phyloP scores from a whole-genome alignment of 2,797 vertebrate genomes.

The Numenius phaeopus region DNA sequence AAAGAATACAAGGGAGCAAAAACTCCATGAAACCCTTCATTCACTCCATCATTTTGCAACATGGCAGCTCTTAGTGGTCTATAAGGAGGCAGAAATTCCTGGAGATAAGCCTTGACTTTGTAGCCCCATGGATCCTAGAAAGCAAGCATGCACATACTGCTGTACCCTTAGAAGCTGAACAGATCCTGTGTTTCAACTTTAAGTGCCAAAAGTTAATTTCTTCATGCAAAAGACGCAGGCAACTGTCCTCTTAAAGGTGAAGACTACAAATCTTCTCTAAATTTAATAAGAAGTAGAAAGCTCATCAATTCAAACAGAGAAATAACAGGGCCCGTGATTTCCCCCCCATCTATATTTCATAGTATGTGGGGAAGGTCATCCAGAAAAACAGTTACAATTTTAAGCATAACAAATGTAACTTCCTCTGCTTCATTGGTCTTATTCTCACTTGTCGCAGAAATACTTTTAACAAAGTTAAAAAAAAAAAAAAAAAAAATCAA shows the following conservation, averaged over 20 bases:
- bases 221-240: not conserved
- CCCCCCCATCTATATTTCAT: not conserved
- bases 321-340: not conserved
- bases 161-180: not conserved
- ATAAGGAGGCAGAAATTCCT: constrained; percentile 20
- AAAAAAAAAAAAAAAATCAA: not conserved
- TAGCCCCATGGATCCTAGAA: not conserved
- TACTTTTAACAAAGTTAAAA: not conserved
- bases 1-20: constrained; percentile 62
- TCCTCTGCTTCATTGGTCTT: not conserved
- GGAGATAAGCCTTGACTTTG: constrained; percentile 16
- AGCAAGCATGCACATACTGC: constrained; percentile 6
- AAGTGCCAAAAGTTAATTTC: not conserved
- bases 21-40: not conserved
- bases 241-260: constrained; percentile 14
- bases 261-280: not conserved
- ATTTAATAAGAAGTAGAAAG: not conserved
- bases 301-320: not conserved
- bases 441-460: not conserved
- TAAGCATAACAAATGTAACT: not conserved
- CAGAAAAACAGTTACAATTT: not conserved
- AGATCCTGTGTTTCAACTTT: not conserved
- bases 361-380: not conserved
- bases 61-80: not conserved
- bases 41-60: constrained; percentile 4